Percentiles rank a stretch among this genome's conserved stretches.
Evolutionary conservation across 2,888 invertebrate genomes (phyloP).

Genomic region (Leistus spinibarbis): DNA sequence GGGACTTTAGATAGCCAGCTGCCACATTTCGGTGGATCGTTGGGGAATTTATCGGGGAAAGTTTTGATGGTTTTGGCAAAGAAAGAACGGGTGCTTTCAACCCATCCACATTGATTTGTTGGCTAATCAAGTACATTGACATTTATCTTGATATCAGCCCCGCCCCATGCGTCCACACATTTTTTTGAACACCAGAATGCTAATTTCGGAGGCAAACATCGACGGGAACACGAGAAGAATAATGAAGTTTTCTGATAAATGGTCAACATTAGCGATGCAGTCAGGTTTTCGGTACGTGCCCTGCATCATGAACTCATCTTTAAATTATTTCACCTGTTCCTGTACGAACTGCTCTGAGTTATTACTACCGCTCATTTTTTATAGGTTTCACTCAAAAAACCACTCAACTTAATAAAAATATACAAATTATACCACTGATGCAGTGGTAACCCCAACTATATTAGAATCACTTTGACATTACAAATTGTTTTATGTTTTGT

Average conservation of each 20-base stretch:
- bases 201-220: constrained; percentile 33
- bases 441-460: no score
- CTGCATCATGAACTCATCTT: constrained; percentile 34
- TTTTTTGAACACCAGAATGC: constrained; percentile 16
- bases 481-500: not conserved
- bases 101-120: constrained; percentile 27
- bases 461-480: no score
- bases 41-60: not conserved
- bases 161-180: constrained; percentile 9
- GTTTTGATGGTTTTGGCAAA: not conserved
- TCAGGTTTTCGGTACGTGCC: constrained; percentile 34
- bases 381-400: constrained; percentile 10
- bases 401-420: constrained; percentile 26
- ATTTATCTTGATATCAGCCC: constrained; percentile 28
- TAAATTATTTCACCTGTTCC: constrained; percentile 37
- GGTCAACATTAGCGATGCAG: constrained; percentile 38
- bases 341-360: constrained; percentile 26
- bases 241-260: constrained; percentile 39
- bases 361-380: constrained; percentile 29
- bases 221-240: constrained; percentile 36
- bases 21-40: not conserved
- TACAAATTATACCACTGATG: not conserved
- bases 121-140: constrained; percentile 29
- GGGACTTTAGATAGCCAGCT: not conserved
- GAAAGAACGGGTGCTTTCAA: constrained; percentile 1